Evolutionary conservation across 2,888 invertebrate species (phyloP), one percentile per base, ranked within the genome.

Genomic region (Allolobophora icterica): DNA sequence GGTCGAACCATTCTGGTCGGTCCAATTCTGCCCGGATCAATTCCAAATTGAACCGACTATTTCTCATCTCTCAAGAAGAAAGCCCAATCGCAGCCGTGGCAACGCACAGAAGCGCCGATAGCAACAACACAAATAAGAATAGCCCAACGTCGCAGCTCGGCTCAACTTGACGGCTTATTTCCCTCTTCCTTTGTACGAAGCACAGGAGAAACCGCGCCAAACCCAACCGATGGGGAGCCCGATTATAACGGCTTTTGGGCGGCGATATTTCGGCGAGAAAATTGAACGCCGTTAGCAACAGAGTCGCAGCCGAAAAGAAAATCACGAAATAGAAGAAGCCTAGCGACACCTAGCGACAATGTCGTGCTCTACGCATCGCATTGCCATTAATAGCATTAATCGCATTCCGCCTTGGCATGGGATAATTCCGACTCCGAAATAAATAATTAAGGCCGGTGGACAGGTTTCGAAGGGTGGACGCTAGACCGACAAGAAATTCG

Each of bases 341-440:
- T 24, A n/a, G 71, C 71, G 71, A 71, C 71, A 52, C 42, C 42
- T 42, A 42, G 42, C 13, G 15, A 24, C 24, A n/a, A 13, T n/a
- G 71, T n/a, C 71, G 30, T n/a, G n/a, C 71, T 71, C 71, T n/a
- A n/a, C 5, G 71, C 71, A 71, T 71, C 71, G 71, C 71, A 71
- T 71, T 71, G 71, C n/a, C n/a, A 71, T n/a, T 71, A 71, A 71
- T 71, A 30, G 71, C 71, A 71, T 71, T 71, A 71, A 71, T 71
- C n/a, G 71, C n/a, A 8, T 30, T 71, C 71, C n/a, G n/a, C 0
- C 21, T n/a, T 71, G 71, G 11, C 71, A 71, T n/a, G 71, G n/a
- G 71, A 71, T 71, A n/a, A 30, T 71, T 71, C 71, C 71, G 71
- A 3, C 30, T 11, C n/a, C 71, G 52, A 52, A 52, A 52, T 71